These are phyloP conservation scores for Callyntrura sp. DNA, from an alignment of 2,888 invertebrate species.

Conservation along the genomic window DNA sequence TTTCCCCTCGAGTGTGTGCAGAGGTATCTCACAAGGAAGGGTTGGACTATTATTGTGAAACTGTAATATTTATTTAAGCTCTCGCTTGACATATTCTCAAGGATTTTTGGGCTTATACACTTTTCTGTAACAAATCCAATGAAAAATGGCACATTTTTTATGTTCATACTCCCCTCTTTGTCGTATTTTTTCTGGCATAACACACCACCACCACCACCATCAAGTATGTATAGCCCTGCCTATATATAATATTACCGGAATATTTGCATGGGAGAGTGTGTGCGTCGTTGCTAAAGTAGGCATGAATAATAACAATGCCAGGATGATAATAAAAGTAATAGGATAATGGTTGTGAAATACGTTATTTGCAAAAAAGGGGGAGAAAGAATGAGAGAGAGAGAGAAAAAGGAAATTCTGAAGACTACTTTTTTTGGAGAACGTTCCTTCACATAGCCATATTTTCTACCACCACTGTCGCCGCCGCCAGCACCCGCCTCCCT, in stretches of 20 bases:
- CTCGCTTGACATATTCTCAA: constrained; percentile 70
- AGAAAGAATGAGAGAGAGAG: no score
- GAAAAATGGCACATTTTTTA: constrained; percentile 49
- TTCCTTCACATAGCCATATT: background rate
- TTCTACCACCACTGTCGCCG: no score
- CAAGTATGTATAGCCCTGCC: background rate
- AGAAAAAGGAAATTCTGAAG: no score
- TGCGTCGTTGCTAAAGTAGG: no score
- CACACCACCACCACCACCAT: background rate
- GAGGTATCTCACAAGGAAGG: background rate
- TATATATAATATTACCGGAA: background rate
- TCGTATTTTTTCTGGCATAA: background rate
- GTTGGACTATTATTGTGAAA: constrained; percentile 41
- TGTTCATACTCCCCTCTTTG: background rate
- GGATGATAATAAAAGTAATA: no score
- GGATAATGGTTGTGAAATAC: no score
- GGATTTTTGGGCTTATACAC: constrained; percentile 73
- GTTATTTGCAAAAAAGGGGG: no score
- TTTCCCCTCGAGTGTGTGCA: background rate
- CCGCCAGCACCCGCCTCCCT: no score
- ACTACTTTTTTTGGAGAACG: no score
- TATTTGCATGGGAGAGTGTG: background rate
- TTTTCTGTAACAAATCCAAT: constrained; percentile 70
- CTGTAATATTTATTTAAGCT: constrained; percentile 54
- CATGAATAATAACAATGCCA: no score